phyloP scores from a whole-genome alignment of 30 jellyfish, hydroid and myxozoan species.

The Haliclystus octoradiatus region DNA sequence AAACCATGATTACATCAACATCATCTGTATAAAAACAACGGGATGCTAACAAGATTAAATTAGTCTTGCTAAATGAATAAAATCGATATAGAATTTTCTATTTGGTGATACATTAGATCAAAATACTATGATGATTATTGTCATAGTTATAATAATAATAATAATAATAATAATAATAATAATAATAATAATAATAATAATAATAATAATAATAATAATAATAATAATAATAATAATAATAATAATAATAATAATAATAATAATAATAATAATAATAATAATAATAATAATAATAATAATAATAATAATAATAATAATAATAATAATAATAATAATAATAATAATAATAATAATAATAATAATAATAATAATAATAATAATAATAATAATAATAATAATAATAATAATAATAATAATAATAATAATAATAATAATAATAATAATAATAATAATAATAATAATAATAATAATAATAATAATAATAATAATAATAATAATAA shows the following conservation, averaged over 20 bases:
- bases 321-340: conserved; percentile 3
- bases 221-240: conserved; percentile 2
- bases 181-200: neutral
- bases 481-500: neutral
- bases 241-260: conserved; percentile 2
- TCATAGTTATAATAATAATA: neutral
- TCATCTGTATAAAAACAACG: too few relatives aligned
- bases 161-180: neutral
- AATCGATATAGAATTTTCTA: too few relatives aligned
- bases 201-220: neutral
- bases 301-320: conserved; percentile 2
- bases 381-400: conserved; percentile 1
- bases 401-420: neutral
- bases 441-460: neutral
- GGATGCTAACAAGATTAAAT: too few relatives aligned
- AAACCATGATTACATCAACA: too few relatives aligned
- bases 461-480: neutral
- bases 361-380: conserved; percentile 2
- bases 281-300: conserved; percentile 2
- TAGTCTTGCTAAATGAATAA: too few relatives aligned
- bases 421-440: conserved; percentile 1
- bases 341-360: conserved; percentile 2
- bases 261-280: conserved; percentile 3
- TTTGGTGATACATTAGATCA: too few relatives aligned
- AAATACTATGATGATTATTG: neutral